A percentile compares a stretch with the other conserved stretches of the same genome.
phyloP scores from a whole-genome alignment of 1,140 invertebrate genomes.

The Drosophila erecta region DNA sequence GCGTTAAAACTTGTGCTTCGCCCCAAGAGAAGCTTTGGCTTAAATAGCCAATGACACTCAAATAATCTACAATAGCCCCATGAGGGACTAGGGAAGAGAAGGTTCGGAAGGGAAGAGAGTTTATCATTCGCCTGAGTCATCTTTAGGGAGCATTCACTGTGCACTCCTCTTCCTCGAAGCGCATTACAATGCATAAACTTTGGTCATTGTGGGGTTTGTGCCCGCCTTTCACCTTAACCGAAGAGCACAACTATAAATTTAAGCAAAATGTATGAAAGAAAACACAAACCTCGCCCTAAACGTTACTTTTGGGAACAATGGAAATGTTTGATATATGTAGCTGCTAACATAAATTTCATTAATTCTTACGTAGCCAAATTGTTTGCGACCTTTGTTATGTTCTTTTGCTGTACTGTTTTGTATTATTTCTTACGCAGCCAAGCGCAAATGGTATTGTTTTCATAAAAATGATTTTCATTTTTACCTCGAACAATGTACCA shows the following conservation, averaged over 20 bases:
- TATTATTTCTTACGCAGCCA: conserved; percentile 34
- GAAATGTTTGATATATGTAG: conserved; percentile 40
- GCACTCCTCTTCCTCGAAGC: conserved; percentile 19
- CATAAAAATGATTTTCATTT: conserved; percentile 70
- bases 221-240: conserved; percentile 33
- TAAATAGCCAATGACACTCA: conserved; percentile 54
- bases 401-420: conserved; percentile 10
- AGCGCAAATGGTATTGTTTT: conserved; percentile 67
- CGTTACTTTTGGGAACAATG: conserved; percentile 56
- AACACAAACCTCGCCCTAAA: conserved; percentile 27
- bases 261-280: conserved; percentile 22
- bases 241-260: conserved; percentile 59
- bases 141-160: conserved; percentile 59
- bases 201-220: conserved; percentile 20
- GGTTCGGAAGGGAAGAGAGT: background rate
- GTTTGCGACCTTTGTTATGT: conserved; percentile 40
- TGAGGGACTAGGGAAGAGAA: background rate
- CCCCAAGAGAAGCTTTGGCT: conserved; percentile 28
- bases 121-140: conserved; percentile 50
- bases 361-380: conserved; percentile 60
- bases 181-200: conserved; percentile 70
- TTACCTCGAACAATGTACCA: conserved; percentile 47
- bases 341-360: conserved; percentile 68
- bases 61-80: conserved; percentile 37
- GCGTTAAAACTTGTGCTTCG: conserved; percentile 7